Percentiles rank a stretch among this genome's conserved stretches.
Conservation (phyloP, 1,140 invertebrate genomes). For the Cydia fagiglandana region DNA sequence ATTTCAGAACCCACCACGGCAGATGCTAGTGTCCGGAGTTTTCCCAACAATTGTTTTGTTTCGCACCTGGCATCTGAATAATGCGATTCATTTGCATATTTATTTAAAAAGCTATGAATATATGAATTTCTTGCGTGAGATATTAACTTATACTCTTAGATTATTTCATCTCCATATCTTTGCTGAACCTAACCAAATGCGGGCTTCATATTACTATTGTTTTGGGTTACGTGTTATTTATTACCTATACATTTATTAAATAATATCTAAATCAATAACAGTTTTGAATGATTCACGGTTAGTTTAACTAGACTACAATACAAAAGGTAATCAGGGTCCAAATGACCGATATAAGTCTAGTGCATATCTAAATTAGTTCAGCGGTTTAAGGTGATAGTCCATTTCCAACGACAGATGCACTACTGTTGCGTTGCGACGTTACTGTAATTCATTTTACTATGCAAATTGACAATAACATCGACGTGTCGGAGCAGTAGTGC, state of each 20-base stretch:
- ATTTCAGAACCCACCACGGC: neutral
- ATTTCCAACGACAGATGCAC: no score
- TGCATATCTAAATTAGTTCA: no score
- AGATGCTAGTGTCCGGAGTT: constrained; percentile 3
- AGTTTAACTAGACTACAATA: no score
- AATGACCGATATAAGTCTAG: no score
- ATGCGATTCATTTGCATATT: constrained; percentile 27
- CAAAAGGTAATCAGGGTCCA: no score
- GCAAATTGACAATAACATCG: no score
- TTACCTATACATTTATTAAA: neutral
- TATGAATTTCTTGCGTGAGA: constrained; percentile 9
- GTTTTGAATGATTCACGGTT: no score
- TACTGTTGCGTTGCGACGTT: no score
- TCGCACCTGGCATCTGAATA: constrained; percentile 23
- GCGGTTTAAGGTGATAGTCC: no score
- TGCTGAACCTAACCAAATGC: neutral
- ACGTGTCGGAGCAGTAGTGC: no score
- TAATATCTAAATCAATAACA: neutral
- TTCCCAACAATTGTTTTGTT: constrained; percentile 25
- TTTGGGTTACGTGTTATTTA: neutral
- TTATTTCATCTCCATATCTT: neutral
- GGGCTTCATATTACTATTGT: no score
- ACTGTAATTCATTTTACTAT: no score
- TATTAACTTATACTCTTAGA: constrained; percentile 23
- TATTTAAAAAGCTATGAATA: constrained; percentile 28